These are phyloP conservation scores for Molanna angustata DNA, from an alignment of 2,888 invertebrate genomes.

Conservation along the genomic window DNA sequence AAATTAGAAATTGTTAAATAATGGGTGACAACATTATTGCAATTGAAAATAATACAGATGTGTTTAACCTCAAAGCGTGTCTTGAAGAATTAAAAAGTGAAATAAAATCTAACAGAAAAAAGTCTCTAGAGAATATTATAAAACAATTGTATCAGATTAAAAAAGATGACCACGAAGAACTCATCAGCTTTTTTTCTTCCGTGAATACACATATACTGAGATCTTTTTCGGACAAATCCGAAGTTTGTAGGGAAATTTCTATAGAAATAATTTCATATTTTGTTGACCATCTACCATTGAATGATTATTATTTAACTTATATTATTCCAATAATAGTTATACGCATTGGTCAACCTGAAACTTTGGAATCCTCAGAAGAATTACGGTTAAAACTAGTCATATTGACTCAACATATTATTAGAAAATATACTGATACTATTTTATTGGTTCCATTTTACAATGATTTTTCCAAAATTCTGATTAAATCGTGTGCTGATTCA, in stretches of 20 bases:
- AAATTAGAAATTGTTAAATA: too few species aligned
- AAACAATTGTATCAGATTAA: conserved; percentile 48
- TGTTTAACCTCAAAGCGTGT: conserved; percentile 10
- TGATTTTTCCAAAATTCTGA: conserved; percentile 70
- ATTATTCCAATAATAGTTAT: conserved; percentile 73
- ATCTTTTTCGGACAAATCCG: conserved; percentile 56
- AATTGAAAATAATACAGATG: too few species aligned
- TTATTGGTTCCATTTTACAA: conserved; percentile 67
- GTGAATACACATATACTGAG: conserved; percentile 47
- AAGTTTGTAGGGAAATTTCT: conserved; percentile 61
- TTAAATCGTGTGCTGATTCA: conserved; percentile 70
- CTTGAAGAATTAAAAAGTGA: conserved; percentile 52
- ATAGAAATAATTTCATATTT: conserved; percentile 57
- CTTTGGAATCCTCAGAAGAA: conserved; percentile 72
- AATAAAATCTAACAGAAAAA: conserved; percentile 57
- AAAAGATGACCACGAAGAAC: conserved; percentile 43
- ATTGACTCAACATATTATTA: conserved; percentile 64
- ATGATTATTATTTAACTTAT: conserved; percentile 72
- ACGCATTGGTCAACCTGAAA: conserved; percentile 74
- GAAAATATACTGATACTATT: conserved; percentile 59
- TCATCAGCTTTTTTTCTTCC: conserved; percentile 44
- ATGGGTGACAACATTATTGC: too few species aligned
- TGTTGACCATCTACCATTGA: conserved; percentile 56
- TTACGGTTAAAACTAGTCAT: conserved; percentile 67
- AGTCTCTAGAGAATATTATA: conserved; percentile 55